Evolutionary conservation across 2,888 invertebrate genomes (phyloP), one percentile per base, ranked within the genome.

Genomic region (Pyralis farinalis): DNA sequence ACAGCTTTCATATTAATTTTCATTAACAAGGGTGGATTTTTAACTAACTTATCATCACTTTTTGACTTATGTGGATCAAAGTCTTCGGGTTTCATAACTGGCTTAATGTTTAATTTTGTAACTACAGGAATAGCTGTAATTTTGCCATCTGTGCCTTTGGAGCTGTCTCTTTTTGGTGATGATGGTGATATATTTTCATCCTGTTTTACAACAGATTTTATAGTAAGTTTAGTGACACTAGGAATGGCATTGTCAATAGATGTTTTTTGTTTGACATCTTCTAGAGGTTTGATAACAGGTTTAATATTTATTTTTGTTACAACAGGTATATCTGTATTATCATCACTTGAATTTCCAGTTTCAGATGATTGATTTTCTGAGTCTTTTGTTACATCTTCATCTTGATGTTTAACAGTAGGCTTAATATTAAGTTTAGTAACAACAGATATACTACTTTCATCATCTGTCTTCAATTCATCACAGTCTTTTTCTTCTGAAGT

Each of bases 261-360:
- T 28, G 47, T 51, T 55, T 65, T 65, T 39, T 62, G 47, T 55
- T 66, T 74, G 39, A 58, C 48, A 37, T 74, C 76, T 34, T 77
- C 75, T 56, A 57, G 68, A 43, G 86, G 87, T 60, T 79, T 86
- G 35, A 80, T 49, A 43, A 92, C 77, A 1, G 91, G 91, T 73
- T 91, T 92, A 46, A 92, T 91, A 47, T 90, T 91, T 35, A 91
- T 67, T 74, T 91, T 91, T 52, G 90, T 89, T 46, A 86, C 78
- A 59, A 84, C 61, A 50, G 87, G 87, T 76, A 87, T 83, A 46
- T 85, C 86, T 47, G 62, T 62, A 63, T 87, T 85, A 42, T 87
- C 87, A 73, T 88, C 86, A 72, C 85, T 86, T 46, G 87, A 86
- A 55, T 74, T 85, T 46, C 81, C 79, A 55, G 84, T 85, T 69